Percentiles rank a stretch among this genome's conserved stretches.
phyloP scores from a whole-genome alignment of 2,113 vertebrate species.

The Uria lomvia region DNA sequence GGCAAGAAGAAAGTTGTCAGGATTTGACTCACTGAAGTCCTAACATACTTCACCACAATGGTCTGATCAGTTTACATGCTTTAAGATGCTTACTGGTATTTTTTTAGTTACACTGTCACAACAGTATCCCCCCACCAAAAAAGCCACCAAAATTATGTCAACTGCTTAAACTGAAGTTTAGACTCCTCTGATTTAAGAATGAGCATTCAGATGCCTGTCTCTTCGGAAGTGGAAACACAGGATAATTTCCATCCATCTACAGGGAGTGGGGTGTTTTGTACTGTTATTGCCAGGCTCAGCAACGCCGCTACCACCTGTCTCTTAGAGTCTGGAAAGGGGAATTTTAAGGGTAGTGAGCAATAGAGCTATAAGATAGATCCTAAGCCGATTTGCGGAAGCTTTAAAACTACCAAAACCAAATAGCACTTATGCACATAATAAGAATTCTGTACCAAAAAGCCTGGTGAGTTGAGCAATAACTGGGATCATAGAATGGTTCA shows the following conservation, averaged over 20 bases:
- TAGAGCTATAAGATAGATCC: fast-evolving
- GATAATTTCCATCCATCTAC: not conserved
- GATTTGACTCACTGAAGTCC: not conserved
- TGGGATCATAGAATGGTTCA: no score
- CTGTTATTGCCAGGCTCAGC: not conserved
- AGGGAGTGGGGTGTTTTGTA: not conserved
- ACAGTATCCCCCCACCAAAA: not conserved
- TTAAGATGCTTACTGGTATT: not conserved
- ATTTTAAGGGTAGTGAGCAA: not conserved
- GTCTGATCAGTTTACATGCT: not conserved
- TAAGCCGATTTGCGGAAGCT: not conserved
- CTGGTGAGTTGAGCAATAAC: not conserved
- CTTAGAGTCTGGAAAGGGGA: not conserved
- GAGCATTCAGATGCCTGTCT: not conserved
- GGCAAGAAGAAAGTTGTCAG: not conserved
- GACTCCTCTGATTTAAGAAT: not conserved
- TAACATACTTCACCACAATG: not conserved
- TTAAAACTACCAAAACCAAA: not conserved
- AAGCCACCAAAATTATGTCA: not conserved
- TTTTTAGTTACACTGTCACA: not conserved
- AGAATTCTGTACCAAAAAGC: fast-evolving
- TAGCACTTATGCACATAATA: not conserved
- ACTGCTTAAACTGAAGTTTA: not conserved
- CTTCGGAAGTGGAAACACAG: not conserved
- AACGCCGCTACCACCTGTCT: not conserved